Base-by-base conservation (phyloP, 2,888 invertebrate species). In the Trissolcus brochymenae region DNA sequence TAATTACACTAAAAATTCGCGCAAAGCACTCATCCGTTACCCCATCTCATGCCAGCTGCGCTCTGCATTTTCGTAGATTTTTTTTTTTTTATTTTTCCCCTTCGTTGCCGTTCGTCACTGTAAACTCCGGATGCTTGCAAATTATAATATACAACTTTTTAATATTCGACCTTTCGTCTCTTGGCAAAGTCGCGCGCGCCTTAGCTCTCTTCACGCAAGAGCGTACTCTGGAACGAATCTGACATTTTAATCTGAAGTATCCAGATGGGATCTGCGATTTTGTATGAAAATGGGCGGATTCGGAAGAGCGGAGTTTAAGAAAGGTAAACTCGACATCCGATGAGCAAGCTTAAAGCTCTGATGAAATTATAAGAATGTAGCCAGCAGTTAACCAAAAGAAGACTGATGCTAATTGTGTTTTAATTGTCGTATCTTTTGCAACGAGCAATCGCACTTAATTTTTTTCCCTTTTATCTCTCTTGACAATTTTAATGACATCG, bases 201-300 rank as follows among this genome's bases (percentile, higher is more conserved):
- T 72, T 72, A 77, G 67, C 72, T 72, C 56, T 76, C 81, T 79
- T 80, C 79, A 76, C 79, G 79, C 77, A 76, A 81, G 82, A 83
- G 78, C 81, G 78, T 75, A 71, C 77, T 68, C 78, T 77, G 65
- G 77, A 80, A 81, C 83, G 81, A 84, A 85, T 85, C 85, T 87
- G 87, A 88, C 87, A 82, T 87, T 87, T 88, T 86, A 87, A 88
- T 88, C 86, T 88, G 84, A 84, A 87, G 85, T 84, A 87, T 86
- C 86, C 86, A 86, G 86, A 87, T 88, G 86, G 84, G 86, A 84
- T 87, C 84, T 80, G 79, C 80, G 84, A 85, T 86, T 86, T 82
- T 81, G 78, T 81, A 84, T 81, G 81, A 78, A 82, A 78, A 74
- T 67, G 74, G 76, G 55, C 73, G 66, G 68, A 68, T 51, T 76